Evolutionary conservation across 2,797 vertebrate species (phyloP), one percentile per base, ranked within the genome.

Genomic region (Lemur catta): DNA sequence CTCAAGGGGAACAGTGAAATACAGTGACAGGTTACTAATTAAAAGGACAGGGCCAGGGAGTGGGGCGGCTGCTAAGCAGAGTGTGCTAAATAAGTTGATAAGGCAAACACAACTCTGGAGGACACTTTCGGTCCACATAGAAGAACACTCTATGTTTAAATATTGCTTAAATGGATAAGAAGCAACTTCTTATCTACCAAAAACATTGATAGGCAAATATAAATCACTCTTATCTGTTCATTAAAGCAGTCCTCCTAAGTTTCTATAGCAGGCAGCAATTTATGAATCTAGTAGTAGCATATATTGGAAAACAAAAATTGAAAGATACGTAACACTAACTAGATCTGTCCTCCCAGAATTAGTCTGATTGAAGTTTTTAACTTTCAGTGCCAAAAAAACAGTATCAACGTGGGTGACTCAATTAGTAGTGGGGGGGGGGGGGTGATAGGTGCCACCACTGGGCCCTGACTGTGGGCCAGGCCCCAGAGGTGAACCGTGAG

Each of bases 111-210:
- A 79, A 63, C 69, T 84, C 67, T 4, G 24, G 87, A 35, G 35
- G 71, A 81, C 48, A 86, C 33, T 80, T 92, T 95, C 30, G 63
- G 69, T 85, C 35, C 81, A 76, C 74, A 41, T 3, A 94, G 85
- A 95, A 96, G 76, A 76, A 71, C 12, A 79, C 41, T 38, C 30
- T 80, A 52, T 90, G 93, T 92, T 91, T 92, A 97, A 95, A 93
- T 85, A 93, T 59, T 65, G 76, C 24, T 69, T n/a, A 92, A 65
- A 41, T 22, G 84, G 72, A 38, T 74, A 96, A 86, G 74, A 72
- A 85, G 65, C 18, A 71, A 82, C 81, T 67, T 55, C 24, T 46
- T 59, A 87, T 15, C 76, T 75, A 71, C 46, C 41, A 67, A 95
- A 96, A 94, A 79, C 17, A 38, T 7, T 50, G 35, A 76, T 93